Base-by-base conservation (phyloP, 2,113 vertebrate genomes). In the Taurulus bubalis region DNA sequence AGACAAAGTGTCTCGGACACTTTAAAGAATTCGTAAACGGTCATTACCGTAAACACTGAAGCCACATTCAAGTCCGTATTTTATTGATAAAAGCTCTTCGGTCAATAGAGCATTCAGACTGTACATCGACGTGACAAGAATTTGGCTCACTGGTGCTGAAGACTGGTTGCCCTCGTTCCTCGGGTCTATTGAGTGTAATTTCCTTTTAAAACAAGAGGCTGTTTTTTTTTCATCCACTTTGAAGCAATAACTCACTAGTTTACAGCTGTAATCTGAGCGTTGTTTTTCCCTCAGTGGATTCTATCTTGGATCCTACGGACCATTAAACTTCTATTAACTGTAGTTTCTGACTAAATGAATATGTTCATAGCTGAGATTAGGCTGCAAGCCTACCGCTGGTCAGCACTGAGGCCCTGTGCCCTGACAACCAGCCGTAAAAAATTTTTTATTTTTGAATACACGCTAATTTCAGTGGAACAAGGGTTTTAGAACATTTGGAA, bases 241-340 rank as follows among this genome's bases (percentile, higher is more conserved):
- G 22, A 73, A 47, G 12, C 22, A 63, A 47, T 22, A 24, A 40
- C n/a, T 49, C 10, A 14, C 14, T 10, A 38, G 60, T 59, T 58
- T 32, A 14, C n/a, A 68, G 7, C 12, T 67, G 26, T 36, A n/a
- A 53, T 28, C 2, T 1, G 26, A 51, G 49, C 28, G 53, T 26
- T 59, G 28, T 49, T 55, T 75, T 64, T 42, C 58, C 56, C 63
- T 65, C 51, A 24, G 69, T 28, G n/a, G 56, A 68, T 74, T 60
- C 32, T 60, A 76, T 75, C 59, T 79, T 28, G 51, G 59, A 51
- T 53, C 22, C 28, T 45, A 34, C 60, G 51, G 60, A 67, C 60
- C 59, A 71, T 85, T 80, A 40, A 53, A 58, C 72, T 55, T 65
- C 73, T 71, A 32, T 65, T 75, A 69, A 53, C 66, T 80, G 66